A percentile compares a stretch with the other conserved stretches of the same genome.
These are phyloP conservation scores for zebrafish (Danio rerio) DNA, from an alignment of 2,113 vertebrate genomes.

Conservation along the genomic window DNA sequence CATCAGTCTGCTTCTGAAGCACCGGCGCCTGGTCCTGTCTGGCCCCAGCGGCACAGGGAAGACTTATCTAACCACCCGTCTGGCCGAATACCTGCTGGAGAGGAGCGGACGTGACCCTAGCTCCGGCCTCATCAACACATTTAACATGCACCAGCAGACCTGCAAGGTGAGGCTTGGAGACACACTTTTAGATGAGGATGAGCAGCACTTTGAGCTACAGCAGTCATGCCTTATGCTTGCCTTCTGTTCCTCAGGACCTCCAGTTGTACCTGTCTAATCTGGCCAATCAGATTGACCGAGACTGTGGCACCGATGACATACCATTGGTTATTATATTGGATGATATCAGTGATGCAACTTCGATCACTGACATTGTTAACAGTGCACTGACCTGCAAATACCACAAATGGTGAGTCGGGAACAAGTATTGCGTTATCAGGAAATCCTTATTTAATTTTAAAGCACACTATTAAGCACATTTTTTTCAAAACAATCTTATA, in stretches of 20 bases:
- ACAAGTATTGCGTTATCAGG: not conserved
- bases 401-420: constrained; percentile 89
- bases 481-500: too few species aligned
- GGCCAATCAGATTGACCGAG: constrained; percentile 93
- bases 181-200: not conserved
- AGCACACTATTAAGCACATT: too few species aligned
- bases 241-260: constrained; percentile 81
- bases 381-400: constrained; percentile 97
- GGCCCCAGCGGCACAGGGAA: constrained; percentile 96
- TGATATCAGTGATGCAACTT: constrained; percentile 86
- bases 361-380: constrained; percentile 91
- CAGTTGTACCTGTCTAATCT: constrained; percentile 93
- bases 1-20: constrained; percentile 92
- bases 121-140: constrained; percentile 84
- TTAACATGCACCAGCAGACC: constrained; percentile 96
- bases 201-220: not conserved
- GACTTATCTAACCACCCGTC: constrained; percentile 89
- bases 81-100: constrained; percentile 92
- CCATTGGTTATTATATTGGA: constrained; percentile 92
- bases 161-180: constrained; percentile 82
- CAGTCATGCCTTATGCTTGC: not conserved
- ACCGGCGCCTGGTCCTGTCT: constrained; percentile 89
- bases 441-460: not conserved
- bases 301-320: constrained; percentile 82
- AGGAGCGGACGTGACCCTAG: constrained; percentile 82